Conservation (phyloP, 2,113 vertebrate species). For the Felis chaus region DNA sequence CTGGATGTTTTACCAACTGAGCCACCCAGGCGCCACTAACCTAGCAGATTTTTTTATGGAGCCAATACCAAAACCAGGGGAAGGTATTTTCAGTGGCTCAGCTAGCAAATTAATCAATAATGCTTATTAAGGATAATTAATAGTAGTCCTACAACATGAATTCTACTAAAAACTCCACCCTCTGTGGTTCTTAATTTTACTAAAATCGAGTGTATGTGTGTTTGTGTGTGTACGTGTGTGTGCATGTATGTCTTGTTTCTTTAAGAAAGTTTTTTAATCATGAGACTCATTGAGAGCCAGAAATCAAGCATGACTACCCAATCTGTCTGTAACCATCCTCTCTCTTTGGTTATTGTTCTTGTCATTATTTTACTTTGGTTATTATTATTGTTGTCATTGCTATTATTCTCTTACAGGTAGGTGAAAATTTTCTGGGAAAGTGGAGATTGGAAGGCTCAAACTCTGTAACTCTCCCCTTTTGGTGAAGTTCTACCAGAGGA, state of each 20-base stretch:
- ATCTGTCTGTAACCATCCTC: background rate
- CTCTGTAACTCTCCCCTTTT: conserved; percentile 17
- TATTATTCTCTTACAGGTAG: background rate
- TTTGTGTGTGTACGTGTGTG: background rate
- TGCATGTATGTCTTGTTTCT: background rate
- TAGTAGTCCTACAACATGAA: background rate
- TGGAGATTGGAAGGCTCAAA: background rate
- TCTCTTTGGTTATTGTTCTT: background rate
- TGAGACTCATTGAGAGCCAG: background rate
- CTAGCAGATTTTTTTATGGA: background rate
- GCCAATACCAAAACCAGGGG: background rate
- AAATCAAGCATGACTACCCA: background rate
- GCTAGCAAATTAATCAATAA: background rate
- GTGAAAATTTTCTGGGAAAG: conserved; percentile 16
- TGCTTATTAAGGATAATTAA: background rate
- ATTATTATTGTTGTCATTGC: background rate
- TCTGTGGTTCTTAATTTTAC: background rate
- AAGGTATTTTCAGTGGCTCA: background rate
- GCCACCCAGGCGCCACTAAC: background rate
- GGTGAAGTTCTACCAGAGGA: background rate
- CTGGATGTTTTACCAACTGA: too few species aligned
- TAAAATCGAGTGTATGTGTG: background rate
- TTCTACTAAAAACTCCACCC: background rate
- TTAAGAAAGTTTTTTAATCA: background rate
- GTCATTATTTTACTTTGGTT: background rate